phyloP scores from a whole-genome alignment of 2,797 vertebrate genomes.

The Chloroceryle amazona region DNA sequence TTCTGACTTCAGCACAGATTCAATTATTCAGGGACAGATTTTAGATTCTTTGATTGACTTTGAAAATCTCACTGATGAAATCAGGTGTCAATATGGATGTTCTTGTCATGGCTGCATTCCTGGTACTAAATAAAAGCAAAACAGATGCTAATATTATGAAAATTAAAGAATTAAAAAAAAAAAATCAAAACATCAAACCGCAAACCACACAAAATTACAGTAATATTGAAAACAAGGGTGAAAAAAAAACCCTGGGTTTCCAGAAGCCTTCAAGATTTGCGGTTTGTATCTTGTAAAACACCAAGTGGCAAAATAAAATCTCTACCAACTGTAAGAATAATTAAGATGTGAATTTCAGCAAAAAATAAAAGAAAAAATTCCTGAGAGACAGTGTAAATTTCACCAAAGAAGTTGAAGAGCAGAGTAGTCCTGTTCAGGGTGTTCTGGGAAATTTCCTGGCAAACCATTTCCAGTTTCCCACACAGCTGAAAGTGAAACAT shows the following conservation, averaged over 20 bases:
- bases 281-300: background rate
- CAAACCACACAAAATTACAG: background rate
- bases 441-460: constrained; percentile 3
- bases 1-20: background rate
- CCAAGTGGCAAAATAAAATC: background rate
- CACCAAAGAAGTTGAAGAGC: background rate
- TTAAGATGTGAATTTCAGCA: background rate
- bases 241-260: background rate
- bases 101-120: background rate
- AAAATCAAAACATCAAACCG: no score
- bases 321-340: constrained; percentile 5
- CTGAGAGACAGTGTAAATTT: background rate
- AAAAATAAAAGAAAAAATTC: background rate
- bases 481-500: background rate
- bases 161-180: no score
- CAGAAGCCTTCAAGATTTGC: background rate
- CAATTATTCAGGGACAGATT: background rate
- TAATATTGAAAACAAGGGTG: background rate
- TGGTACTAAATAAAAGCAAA: background rate
- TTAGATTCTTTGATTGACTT: background rate
- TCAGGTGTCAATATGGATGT: background rate
- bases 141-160: background rate
- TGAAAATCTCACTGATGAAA: background rate
- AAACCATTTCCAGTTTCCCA: background rate
- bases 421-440: background rate